Evolutionary conservation across 2,113 vertebrate genomes (phyloP).

Genomic region (Hiodon tergisus): DNA sequence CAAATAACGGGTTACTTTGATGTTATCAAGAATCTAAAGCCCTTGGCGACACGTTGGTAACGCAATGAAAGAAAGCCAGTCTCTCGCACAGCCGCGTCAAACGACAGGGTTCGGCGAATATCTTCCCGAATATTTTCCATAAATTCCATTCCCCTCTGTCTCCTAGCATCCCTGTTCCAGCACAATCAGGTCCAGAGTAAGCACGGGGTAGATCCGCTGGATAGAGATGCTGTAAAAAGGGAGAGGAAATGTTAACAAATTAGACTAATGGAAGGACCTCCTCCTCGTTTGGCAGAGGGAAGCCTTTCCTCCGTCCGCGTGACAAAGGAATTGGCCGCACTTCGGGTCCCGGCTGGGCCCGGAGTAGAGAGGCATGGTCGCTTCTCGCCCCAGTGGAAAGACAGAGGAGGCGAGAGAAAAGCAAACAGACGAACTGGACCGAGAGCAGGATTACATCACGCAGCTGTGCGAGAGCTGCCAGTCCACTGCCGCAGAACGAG

Average conservation of each 20-base stretch:
- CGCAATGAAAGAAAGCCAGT: background rate
- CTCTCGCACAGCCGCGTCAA: background rate
- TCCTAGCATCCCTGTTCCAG: conserved; percentile 7
- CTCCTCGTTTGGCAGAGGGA: conserved; percentile 16
- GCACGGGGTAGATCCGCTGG: conserved; percentile 9
- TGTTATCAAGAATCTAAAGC: background rate
- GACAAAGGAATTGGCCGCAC: conserved; percentile 16
- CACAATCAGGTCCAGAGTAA: conserved; percentile 23
- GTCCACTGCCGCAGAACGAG: conserved; percentile 26
- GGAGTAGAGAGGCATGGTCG: conserved; percentile 13
- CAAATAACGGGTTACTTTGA: background rate
- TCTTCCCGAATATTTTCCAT: conserved; percentile 20
- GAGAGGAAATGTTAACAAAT: conserved; percentile 29
- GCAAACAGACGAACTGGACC: conserved; percentile 61
- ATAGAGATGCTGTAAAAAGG: conserved; percentile 24
- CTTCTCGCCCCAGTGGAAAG: conserved; percentile 34
- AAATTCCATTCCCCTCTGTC: background rate
- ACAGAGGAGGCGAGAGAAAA: conserved; percentile 43
- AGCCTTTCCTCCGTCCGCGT: conserved; percentile 16
- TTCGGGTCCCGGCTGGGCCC: background rate
- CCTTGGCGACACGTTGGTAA: background rate
- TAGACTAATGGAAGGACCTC: conserved; percentile 25
- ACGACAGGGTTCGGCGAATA: background rate
- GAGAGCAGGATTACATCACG: conserved; percentile 58
- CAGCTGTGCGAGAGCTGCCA: conserved; percentile 57